These are phyloP conservation scores for Plectropomus leopardus DNA, from an alignment of 2,113 vertebrate genomes.

Conservation along the genomic window DNA sequence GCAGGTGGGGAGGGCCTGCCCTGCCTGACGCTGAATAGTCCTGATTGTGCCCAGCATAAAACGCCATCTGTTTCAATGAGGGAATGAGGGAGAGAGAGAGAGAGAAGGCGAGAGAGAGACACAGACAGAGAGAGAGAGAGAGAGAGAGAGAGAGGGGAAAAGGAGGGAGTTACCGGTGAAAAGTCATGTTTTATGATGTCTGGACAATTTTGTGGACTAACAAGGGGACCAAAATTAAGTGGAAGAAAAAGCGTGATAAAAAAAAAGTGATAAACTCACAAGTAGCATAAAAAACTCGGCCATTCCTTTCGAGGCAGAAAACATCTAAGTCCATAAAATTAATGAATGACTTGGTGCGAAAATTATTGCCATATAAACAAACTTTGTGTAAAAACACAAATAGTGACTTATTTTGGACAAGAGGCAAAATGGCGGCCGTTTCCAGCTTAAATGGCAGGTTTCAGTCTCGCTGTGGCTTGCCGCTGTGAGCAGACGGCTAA, in stretches of 20 bases:
- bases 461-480: conserved; percentile 28
- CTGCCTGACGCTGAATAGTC: conserved; percentile 91
- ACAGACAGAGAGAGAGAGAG: too few species aligned
- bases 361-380: conserved; percentile 14
- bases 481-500: conserved; percentile 52
- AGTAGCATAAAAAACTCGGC: neutral
- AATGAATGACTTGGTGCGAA: conserved; percentile 2
- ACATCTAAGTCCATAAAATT: neutral
- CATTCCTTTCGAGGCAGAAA: neutral
- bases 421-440: conserved; percentile 46
- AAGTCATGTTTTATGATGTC: conserved; percentile 78
- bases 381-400: conserved; percentile 22
- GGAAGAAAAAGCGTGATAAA: conserved; percentile 26
- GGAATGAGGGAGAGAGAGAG: conserved; percentile 64
- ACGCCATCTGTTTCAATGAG: conserved; percentile 92
- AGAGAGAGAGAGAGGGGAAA: conserved; percentile 29
- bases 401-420: conserved; percentile 5
- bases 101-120: conserved; percentile 30
- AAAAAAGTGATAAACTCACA: too few species aligned
- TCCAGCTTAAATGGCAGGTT: conserved; percentile 38
- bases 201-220: conserved; percentile 62
- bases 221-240: conserved; percentile 7
- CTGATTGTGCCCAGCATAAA: conserved; percentile 95
- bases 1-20: conserved; percentile 93
- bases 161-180: conserved; percentile 64